Percentiles rank a stretch among this genome's conserved stretches.
phyloP scores from a whole-genome alignment of 2,113 vertebrate species.

The Verasper variegatus region DNA sequence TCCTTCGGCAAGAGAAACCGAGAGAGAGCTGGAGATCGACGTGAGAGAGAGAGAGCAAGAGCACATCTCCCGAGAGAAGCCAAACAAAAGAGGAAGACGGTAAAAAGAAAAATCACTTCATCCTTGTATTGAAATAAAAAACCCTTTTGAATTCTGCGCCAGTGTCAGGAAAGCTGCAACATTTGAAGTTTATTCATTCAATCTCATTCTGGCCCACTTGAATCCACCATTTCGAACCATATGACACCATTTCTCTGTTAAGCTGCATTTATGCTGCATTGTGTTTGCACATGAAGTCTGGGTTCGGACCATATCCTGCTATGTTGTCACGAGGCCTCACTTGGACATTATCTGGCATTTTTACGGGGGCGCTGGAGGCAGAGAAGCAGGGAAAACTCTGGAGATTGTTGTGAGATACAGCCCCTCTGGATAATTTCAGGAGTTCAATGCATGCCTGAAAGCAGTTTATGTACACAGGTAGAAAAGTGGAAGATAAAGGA shows the following conservation, averaged over 20 bases:
- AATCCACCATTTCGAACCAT: constrained; percentile 6
- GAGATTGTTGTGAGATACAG: no score
- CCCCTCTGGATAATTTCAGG: no score
- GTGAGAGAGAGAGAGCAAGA: constrained; percentile 29
- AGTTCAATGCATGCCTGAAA: no score
- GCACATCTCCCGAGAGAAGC: constrained; percentile 36
- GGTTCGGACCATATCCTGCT: no score
- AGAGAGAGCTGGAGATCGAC: constrained; percentile 41
- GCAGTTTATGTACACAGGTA: no score
- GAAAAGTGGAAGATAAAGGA: no score
- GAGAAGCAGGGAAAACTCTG: no score
- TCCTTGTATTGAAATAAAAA: constrained; percentile 15
- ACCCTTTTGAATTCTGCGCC: constrained; percentile 1
- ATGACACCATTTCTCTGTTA: neutral
- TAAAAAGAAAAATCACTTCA: neutral
- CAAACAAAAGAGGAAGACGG: constrained; percentile 37
- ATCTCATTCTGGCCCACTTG: constrained; percentile 11
- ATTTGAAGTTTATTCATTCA: constrained; percentile 10
- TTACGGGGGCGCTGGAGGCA: no score
- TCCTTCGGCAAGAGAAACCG: constrained; percentile 34
- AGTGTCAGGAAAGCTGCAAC: constrained; percentile 10
- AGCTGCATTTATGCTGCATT: constrained; percentile 1
- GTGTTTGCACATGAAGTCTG: neutral
- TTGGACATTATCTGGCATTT: no score
- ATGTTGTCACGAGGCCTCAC: no score